A percentile compares a stretch with the other conserved stretches of the same genome.
These are phyloP conservation scores for Sebastes cheni DNA, from an alignment of 2,797 vertebrate species.

Conservation along the genomic window DNA sequence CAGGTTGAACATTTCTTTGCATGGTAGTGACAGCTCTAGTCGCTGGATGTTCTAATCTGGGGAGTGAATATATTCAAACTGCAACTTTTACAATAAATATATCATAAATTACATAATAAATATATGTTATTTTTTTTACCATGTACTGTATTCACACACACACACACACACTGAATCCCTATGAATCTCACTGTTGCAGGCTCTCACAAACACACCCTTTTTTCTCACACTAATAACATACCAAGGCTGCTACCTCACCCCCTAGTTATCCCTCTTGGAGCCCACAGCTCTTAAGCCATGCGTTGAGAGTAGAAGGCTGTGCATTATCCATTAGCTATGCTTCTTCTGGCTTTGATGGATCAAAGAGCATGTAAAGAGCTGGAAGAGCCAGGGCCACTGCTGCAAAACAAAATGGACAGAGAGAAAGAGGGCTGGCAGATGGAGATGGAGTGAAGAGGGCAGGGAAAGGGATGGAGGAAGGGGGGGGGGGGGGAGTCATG, in stretches of 20 bases:
- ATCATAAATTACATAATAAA: not conserved
- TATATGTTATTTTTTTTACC: not conserved
- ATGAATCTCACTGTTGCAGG: not conserved
- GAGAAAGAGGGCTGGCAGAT: constrained; percentile 35
- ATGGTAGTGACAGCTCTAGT: not conserved
- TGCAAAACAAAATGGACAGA: constrained; percentile 29
- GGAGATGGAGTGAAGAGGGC: constrained; percentile 7
- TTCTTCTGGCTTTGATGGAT: constrained; percentile 63
- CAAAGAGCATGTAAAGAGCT: constrained; percentile 58
- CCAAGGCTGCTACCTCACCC: constrained; percentile 54
- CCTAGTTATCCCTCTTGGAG: constrained; percentile 35
- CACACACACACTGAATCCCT: not conserved
- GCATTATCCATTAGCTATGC: constrained; percentile 66
- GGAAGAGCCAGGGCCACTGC: constrained; percentile 32
- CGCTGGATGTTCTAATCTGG: not conserved
- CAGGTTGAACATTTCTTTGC: not conserved
- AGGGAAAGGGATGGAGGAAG: not conserved
- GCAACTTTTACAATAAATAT: not conserved
- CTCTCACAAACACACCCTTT: constrained; percentile 6
- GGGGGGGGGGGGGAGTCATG: not conserved
- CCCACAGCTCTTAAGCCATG: constrained; percentile 57
- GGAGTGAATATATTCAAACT: not conserved
- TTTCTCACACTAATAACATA: constrained; percentile 63
- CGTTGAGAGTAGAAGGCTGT: constrained; percentile 46
- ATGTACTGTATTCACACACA: not conserved